Percentiles rank a stretch among this genome's conserved stretches.
These are phyloP conservation scores for Choreutis nemorana DNA, from an alignment of 2,888 invertebrate species.

Conservation along the genomic window DNA sequence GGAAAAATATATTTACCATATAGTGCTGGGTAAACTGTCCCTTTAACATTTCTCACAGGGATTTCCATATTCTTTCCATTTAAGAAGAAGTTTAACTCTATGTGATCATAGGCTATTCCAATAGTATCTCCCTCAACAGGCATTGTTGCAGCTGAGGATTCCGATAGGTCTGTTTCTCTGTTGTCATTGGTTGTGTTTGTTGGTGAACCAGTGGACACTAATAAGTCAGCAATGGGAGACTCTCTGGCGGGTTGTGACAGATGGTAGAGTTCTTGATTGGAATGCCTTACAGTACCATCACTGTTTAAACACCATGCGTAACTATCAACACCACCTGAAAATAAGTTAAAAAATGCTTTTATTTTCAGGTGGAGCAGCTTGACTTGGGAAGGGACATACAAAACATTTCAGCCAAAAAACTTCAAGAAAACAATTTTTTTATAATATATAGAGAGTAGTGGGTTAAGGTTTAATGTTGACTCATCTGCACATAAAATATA, in stretches of 20 bases:
- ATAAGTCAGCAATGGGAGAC: slow-evolving; percentile 48
- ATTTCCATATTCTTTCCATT: slow-evolving; percentile 90
- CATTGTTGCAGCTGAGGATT: slow-evolving; percentile 42
- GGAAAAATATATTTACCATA: slow-evolving; percentile 73
- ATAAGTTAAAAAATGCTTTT: too few relatives aligned
- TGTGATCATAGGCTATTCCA: slow-evolving; percentile 95
- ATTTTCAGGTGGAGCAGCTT: too few relatives aligned
- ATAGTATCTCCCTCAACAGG: slow-evolving; percentile 94
- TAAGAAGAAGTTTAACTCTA: slow-evolving; percentile 92
- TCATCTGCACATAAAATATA: too few relatives aligned
- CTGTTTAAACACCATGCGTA: slow-evolving; percentile 95
- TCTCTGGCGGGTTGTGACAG: slow-evolving; percentile 54
- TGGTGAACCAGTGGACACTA: slow-evolving; percentile 42
- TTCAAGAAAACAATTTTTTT: too few relatives aligned
- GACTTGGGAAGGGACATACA: too few relatives aligned
- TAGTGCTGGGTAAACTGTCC: slow-evolving; percentile 89
- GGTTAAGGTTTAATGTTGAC: too few relatives aligned
- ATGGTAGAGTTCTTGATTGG: slow-evolving; percentile 80
- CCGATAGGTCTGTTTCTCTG: too few relatives aligned
- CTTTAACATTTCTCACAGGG: slow-evolving; percentile 87
- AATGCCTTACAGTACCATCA: slow-evolving; percentile 87
- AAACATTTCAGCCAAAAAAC: too few relatives aligned
- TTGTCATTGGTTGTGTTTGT: slow-evolving; percentile 30
- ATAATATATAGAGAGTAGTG: too few relatives aligned
- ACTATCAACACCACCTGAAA: slow-evolving; percentile 84